Evolutionary conservation across 1,140 invertebrate genomes (phyloP).

Genomic region (Drosophila auraria): DNA sequence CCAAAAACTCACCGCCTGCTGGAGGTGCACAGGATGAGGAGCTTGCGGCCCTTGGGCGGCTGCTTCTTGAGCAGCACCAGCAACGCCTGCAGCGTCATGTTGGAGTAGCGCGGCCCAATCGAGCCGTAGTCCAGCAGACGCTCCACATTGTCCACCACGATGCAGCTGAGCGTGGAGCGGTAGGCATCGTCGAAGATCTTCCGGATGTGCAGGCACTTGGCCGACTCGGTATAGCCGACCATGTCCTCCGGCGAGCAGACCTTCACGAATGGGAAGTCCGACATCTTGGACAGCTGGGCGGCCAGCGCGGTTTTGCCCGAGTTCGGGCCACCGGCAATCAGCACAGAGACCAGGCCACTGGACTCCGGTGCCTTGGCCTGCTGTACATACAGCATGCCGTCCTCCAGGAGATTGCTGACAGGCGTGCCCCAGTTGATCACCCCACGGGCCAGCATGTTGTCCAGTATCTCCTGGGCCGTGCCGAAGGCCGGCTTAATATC

Average conservation of each 20-base stretch:
- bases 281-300: conserved; percentile 97
- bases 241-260: conserved; percentile 99
- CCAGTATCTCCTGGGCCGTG: conserved; percentile 93
- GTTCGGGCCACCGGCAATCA: conserved; percentile 97
- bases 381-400: conserved; percentile 96
- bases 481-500: conserved; percentile 99
- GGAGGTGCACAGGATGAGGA: conserved; percentile 96
- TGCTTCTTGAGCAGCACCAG: conserved; percentile 97
- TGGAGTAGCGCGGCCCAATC: conserved; percentile 99
- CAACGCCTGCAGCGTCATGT: conserved; percentile 97
- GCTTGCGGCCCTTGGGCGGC: conserved; percentile 96
- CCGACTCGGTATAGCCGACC: conserved; percentile 98
- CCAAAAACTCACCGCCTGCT: conserved; percentile 90
- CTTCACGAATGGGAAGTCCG: conserved; percentile 99
- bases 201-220: conserved; percentile 97
- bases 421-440: conserved; percentile 97
- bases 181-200: conserved; percentile 99
- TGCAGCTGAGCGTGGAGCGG: conserved; percentile 97
- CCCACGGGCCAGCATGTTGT: conserved; percentile 93
- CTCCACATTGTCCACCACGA: conserved; percentile 99
- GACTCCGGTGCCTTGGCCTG: conserved; percentile 93
- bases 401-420: conserved; percentile 94
- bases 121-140: conserved; percentile 98
- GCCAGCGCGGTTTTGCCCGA: conserved; percentile 99
- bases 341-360: conserved; percentile 94